Evolutionary conservation across 2,113 vertebrate species (phyloP).

Genomic region (Epinephelus moara): DNA sequence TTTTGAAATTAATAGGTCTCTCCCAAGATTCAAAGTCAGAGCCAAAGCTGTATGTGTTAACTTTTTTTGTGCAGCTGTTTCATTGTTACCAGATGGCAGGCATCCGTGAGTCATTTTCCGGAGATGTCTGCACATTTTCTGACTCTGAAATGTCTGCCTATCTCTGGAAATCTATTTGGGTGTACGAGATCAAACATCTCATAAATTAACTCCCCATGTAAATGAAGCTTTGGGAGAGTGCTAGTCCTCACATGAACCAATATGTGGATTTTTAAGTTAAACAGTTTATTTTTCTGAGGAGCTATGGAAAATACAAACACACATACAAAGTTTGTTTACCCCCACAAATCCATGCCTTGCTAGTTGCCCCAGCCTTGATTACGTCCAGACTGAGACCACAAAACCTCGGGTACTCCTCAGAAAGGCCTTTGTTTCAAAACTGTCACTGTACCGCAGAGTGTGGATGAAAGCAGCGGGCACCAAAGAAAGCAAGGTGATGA

Average conservation of each 20-base stretch:
- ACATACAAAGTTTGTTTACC: not conserved
- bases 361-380: not conserved
- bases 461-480: not conserved
- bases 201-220: not conserved
- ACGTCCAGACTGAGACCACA: conserved; percentile 11
- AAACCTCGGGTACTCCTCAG: not conserved
- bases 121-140: conserved; percentile 1
- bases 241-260: not conserved
- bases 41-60: not conserved
- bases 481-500: not conserved
- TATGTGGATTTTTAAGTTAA: not conserved
- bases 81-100: conserved; percentile 1
- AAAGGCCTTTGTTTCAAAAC: not conserved
- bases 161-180: not conserved
- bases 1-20: conserved; percentile 20
- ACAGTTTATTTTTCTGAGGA: not conserved
- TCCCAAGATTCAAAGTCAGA: not conserved
- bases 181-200: not conserved
- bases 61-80: conserved; percentile 23
- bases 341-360: not conserved
- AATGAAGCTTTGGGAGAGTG: conserved; percentile 1
- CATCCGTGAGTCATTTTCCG: conserved; percentile 16
- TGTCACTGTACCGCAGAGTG: not conserved
- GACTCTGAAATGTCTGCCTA: not conserved
- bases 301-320: not conserved